These are phyloP conservation scores for Helicoverpa zea DNA, from an alignment of 1,140 invertebrate species.

Conservation along the genomic window DNA sequence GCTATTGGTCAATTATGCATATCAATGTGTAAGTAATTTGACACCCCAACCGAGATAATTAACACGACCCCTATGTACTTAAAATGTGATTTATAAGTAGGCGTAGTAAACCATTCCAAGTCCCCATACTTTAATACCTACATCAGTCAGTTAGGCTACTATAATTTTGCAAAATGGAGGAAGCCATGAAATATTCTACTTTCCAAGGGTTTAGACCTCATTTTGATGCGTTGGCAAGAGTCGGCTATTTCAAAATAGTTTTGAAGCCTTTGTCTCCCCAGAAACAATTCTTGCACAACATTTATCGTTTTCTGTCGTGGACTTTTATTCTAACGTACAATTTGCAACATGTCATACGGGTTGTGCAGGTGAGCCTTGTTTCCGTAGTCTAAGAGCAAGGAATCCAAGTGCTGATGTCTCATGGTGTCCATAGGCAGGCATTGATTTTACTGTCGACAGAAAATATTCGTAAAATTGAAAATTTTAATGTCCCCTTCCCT, in stretches of 20 bases:
- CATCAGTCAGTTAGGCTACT: background rate
- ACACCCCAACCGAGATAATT: background rate
- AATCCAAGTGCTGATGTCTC: too few relatives aligned
- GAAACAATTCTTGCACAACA: conserved; percentile 60
- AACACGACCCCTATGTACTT: background rate
- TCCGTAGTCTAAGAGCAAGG: background rate
- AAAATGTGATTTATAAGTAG: too few relatives aligned
- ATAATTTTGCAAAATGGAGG: conserved; percentile 30
- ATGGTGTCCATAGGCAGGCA: too few relatives aligned
- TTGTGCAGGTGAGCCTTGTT: conserved; percentile 61
- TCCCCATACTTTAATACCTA: background rate
- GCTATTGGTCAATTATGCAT: conserved; percentile 4
- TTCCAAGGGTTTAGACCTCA: conserved; percentile 67
- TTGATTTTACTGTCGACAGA: too few relatives aligned
- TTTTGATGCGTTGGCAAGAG: conserved; percentile 67
- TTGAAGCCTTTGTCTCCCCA: conserved; percentile 46
- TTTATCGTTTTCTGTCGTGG: conserved; percentile 63
- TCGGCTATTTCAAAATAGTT: conserved; percentile 70
- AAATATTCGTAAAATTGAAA: too few relatives aligned
- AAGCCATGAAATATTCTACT: conserved; percentile 48
- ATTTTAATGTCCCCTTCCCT: too few relatives aligned
- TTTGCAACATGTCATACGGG: conserved; percentile 68
- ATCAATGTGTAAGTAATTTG: background rate
- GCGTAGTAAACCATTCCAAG: background rate
- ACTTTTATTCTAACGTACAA: conserved; percentile 68